Percentiles rank a stretch among this genome's conserved stretches.
Conservation (phyloP, 1,140 invertebrate genomes). For the Pogonomyrmex barbatus region DNA sequence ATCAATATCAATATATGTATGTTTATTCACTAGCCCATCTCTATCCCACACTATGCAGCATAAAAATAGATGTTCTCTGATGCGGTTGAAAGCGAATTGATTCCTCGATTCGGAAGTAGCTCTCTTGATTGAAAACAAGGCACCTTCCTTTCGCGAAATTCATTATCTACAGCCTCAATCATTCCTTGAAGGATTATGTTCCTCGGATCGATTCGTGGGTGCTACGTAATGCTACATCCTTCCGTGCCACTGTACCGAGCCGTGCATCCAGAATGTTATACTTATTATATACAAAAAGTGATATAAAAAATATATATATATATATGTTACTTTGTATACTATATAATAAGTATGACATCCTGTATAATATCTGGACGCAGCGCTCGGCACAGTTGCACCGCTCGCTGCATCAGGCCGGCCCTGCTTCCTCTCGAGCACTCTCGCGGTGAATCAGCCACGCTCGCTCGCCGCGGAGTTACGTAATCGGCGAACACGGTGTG, state of each 20-base stretch:
- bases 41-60: not conserved
- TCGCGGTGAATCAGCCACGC: slow-evolving; percentile 73
- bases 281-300: no score
- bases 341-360: not conserved
- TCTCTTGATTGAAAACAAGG: slow-evolving; percentile 43
- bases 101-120: slow-evolving; percentile 59
- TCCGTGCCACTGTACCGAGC: not conserved
- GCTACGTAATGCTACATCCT: slow-evolving; percentile 19
- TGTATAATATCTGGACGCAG: not conserved
- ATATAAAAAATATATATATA: not conserved
- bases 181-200: slow-evolving; percentile 42
- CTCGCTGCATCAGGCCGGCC: slow-evolving; percentile 37
- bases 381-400: slow-evolving; percentile 24
- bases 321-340: slow-evolving; percentile 1
- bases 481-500: slow-evolving; percentile 77
- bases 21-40: not conserved
- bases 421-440: slow-evolving; percentile 36
- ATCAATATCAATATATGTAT: no score
- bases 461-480: slow-evolving; percentile 73
- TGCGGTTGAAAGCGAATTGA: slow-evolving; percentile 47
- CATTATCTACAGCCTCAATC: slow-evolving; percentile 67
- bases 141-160: slow-evolving; percentile 54
- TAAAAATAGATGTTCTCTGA: slow-evolving; percentile 31
- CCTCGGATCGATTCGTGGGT: slow-evolving; percentile 57
- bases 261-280: no score